Percentiles rank a stretch among this genome's conserved stretches.
These are phyloP conservation scores for Akabosia matsudoensis DNA, from an alignment of 1,140 invertebrate genomes.

Conservation along the genomic window DNA sequence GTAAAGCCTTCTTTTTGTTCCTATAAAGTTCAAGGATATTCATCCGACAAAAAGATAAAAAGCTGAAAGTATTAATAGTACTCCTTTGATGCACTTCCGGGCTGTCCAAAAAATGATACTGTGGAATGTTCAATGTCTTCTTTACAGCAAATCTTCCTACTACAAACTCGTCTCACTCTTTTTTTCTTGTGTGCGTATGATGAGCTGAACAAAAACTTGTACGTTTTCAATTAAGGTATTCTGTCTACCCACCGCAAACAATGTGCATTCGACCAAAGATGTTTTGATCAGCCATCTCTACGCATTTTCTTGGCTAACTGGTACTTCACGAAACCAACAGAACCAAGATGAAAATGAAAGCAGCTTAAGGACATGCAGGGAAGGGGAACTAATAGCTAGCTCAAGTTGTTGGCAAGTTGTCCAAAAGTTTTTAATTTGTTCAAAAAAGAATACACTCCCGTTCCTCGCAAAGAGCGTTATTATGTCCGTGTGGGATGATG, in stretches of 20 bases:
- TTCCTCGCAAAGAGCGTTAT: not conserved
- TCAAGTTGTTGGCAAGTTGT: slow-evolving; percentile 18
- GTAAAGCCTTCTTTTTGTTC: no score
- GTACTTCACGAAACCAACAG: not conserved
- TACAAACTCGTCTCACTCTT: not conserved
- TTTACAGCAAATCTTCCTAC: no score
- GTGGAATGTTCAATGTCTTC: no score
- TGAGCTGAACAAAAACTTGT: not conserved
- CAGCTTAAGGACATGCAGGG: not conserved
- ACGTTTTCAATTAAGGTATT: not conserved
- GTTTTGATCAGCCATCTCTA: not conserved
- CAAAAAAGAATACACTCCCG: no score
- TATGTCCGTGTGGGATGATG: not conserved
- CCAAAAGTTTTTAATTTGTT: slow-evolving; percentile 18
- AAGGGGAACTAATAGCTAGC: not conserved
- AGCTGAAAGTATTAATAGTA: not conserved
- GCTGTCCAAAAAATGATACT: not conserved
- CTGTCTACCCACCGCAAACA: not conserved
- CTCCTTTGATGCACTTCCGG: slow-evolving; percentile 10
- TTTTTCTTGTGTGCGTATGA: not conserved
- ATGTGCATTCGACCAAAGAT: not conserved
- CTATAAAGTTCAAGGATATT: not conserved
- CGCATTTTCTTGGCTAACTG: not conserved
- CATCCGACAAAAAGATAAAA: not conserved
- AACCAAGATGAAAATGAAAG: not conserved